Percentiles rank a stretch among this genome's conserved stretches.
phyloP scores from a whole-genome alignment of 2,888 invertebrate genomes.

The Ashinkailepas kermadecensis region DNA sequence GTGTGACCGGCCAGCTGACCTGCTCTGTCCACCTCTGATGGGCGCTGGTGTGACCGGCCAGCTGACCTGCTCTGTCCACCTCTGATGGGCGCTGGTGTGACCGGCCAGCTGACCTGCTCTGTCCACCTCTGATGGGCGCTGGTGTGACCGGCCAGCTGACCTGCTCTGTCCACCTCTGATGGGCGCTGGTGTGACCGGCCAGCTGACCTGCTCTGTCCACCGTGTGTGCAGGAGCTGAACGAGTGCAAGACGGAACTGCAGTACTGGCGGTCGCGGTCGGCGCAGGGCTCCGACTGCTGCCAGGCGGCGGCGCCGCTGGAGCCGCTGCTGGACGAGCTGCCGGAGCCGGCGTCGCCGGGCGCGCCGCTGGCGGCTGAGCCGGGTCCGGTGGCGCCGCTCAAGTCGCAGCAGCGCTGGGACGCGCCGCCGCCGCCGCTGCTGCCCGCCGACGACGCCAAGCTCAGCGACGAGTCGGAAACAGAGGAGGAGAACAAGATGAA shows the following conservation, averaged over 20 bases:
- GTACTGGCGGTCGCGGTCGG: conserved; percentile 79
- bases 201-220: too few relatives aligned
- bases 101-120: not conserved
- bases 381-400: not conserved
- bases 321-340: not conserved
- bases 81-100: not conserved
- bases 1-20: too few relatives aligned
- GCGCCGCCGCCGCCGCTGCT: not conserved
- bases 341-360: not conserved
- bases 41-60: too few relatives aligned
- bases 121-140: too few relatives aligned
- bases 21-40: too few relatives aligned
- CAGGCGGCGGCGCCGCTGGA: conserved; percentile 40
- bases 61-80: not conserved
- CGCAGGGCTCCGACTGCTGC: conserved; percentile 49
- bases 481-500: conserved; percentile 15
- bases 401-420: conserved; percentile 16
- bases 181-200: too few relatives aligned
- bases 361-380: not conserved
- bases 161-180: too few relatives aligned
- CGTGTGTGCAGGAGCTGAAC: conserved; percentile 62
- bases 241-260: conserved; percentile 86
- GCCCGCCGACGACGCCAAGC: not conserved
- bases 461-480: not conserved
- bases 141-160: too few relatives aligned